phyloP scores from a whole-genome alignment of 2,888 invertebrate species.

The Panopea generosa region DNA sequence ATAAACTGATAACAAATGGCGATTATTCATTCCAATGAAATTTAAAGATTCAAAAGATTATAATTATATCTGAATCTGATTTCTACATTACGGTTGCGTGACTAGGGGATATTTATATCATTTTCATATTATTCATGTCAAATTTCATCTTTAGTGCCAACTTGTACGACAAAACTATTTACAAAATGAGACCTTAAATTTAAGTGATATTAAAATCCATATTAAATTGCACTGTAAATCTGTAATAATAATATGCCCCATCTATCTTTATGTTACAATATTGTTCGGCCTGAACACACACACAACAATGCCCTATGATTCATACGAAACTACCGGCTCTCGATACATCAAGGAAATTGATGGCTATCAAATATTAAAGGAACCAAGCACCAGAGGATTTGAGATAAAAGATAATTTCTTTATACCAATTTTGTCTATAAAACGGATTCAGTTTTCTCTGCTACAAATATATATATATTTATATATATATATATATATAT shows the following conservation, averaged over 20 bases:
- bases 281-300: constrained; percentile 29
- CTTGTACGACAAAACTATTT: constrained; percentile 48
- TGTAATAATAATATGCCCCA: constrained; percentile 47
- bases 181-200: constrained; percentile 37
- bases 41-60: constrained; percentile 7
- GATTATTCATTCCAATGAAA: constrained; percentile 1
- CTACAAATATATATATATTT: no score
- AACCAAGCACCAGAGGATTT: no score
- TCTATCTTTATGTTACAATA: constrained; percentile 37
- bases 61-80: constrained; percentile 12
- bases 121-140: constrained; percentile 63
- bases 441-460: no score
- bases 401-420: no score
- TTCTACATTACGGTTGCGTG: constrained; percentile 35
- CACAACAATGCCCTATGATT: constrained; percentile 32
- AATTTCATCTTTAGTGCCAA: constrained; percentile 61
- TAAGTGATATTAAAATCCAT: constrained; percentile 64
- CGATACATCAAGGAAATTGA: constrained; percentile 28
- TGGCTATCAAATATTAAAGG: constrained; percentile 36
- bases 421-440: no score
- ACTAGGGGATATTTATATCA: constrained; percentile 52
- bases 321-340: constrained; percentile 28
- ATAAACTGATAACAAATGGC: constrained; percentile 5
- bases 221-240: constrained; percentile 57
- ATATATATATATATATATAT: no score